Evolutionary conservation across 2,888 invertebrate genomes (phyloP), one percentile per base, ranked within the genome.

Genomic region (Bombyx huttoni): DNA sequence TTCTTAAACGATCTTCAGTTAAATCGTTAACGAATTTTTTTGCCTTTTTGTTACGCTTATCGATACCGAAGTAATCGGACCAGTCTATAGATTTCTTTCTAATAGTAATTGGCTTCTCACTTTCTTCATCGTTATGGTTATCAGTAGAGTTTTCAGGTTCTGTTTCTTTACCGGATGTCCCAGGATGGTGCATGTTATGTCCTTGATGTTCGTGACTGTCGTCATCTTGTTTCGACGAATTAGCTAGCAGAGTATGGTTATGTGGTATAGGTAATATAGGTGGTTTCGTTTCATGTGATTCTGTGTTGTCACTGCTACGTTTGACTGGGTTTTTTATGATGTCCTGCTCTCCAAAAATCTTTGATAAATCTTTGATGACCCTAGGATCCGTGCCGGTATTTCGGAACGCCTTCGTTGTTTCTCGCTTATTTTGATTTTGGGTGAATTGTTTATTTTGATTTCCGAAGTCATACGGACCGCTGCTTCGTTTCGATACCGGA

Each of bases 21-120:
- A 78, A 68, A 46, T 84, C 80, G 48, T 77, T 79, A 1, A 75
- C 62, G 52, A 75, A 78, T 10, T 74, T 58, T 24, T 69, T 63
- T 0, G 91, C 87, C 64, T 93, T 93, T 75, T 94, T 94, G 75
- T 90, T 92, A 54, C 95, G 91, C 57, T 93, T 91, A 72, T 96
- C 95, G 56, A 95, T 90, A 0, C 96, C 96, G 67, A 96, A 96
- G 68, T 96, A 96, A 64, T 95, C 92, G 0, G 94, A 93, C 96
- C 96, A 96, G 66, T 96, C 93, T 55, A 96, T 91, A 0, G 94
- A 94, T 74, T 96, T 96, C 78, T 96, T 95, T 57, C 92, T 92
- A 8, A 94, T 75, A 34, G 86, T 83, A 47, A 90, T 86, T 8
- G 87, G 82, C 59, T 88, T 90, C 40, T 89, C 89, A 13, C 71